Evolutionary conservation across 2,797 vertebrate species (phyloP), one percentile per base, ranked within the genome.

Genomic region (Aeoliscus strigatus): DNA sequence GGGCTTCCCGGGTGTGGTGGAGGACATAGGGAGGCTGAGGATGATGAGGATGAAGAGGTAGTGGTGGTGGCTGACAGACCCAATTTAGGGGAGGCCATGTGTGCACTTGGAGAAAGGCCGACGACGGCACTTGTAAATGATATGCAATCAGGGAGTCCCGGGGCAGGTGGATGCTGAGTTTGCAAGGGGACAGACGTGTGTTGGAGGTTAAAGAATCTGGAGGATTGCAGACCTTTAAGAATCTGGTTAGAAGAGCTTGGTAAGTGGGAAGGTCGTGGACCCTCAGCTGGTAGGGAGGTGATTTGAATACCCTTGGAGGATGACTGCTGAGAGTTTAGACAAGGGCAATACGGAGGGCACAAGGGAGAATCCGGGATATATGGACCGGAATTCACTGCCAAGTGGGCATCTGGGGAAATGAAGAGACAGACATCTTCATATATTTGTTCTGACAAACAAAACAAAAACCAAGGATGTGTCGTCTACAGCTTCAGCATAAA

Each of bases 1-100:
- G 91, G 88, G 53, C 90, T 92, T 52, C 91, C 86, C 15, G 90
- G 90, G 3, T 91, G 86, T 1, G 88, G 83, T 32, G 86, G 85
- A 32, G 84, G 84, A 53, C 87, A 89, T 31, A 88, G 58, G 12
- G 86, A 88, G 42, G 87, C 81, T 16, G 86, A 89, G 27, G 83
- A 85, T 1, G 83, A 88, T 45, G 78, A 86, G 8, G 60, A 86
- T 8, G 77, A 87, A 41, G 89, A 88, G 49, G 77, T 81, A 39
- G 82, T 87, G 54, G 85, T 88, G 48, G 86, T 87, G 60, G 88
- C 84, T 31, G 88, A 89, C 41, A 90, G 56, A 12, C 88, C 88
- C 42, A 90, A 53, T 69, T 90, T 90, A 11, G 88, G 88, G 68
- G 88, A 90, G 15, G 88, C 88, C 88, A 90, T 90, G 47, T 73